Base-by-base conservation (phyloP, 1,140 invertebrate genomes). In the Papilio glaucus region DNA sequence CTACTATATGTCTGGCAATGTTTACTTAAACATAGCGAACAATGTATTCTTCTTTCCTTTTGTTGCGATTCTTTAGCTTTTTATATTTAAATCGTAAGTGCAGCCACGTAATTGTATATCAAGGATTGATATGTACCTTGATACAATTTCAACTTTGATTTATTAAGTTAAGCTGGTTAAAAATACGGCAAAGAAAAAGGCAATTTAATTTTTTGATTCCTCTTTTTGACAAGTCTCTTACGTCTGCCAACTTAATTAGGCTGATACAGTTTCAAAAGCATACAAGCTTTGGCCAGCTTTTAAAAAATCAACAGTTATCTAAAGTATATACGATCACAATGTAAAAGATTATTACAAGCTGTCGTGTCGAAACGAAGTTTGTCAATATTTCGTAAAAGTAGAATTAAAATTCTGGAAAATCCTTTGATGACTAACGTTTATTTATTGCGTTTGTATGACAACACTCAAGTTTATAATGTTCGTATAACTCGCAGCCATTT, bases 401-500 rank as follows among this genome's bases (percentile, higher is more conserved):
- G 13, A 26, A 67, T 42, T 24, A 67, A 67, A 67, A 42, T 41
- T 67, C 39, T 42, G 63, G 63, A 67, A 67, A 68, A 45, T 45
- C 63, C 63, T 42, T 68, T 68, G 39, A 68, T 68, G 63, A 68
- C 63, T 68, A 41, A 68, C 38, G 39, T 41, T 42, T 24, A 45
- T 24, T 26, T 29, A 45, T 18, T 12, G 38, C 38, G 24, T 41
- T 42, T 45, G 18, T 42, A 68, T 68, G 63, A 68, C 63, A 68
- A 45, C 21, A 57, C 49, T 57, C 21, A 68, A 45, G 38, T n/a
- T 45, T 68, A 26, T 68, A 68, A 45, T 45, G n/a, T 68, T 26
- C 24, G 39, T 41, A 68, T 29, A 42, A 68, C 63, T 42, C 39
- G 38, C 7, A 45, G 41, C 24, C 39, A 45, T 45, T 45, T 68